Conservation (phyloP, 1,140 invertebrate species). For the Andrena cerasifolii region DNA sequence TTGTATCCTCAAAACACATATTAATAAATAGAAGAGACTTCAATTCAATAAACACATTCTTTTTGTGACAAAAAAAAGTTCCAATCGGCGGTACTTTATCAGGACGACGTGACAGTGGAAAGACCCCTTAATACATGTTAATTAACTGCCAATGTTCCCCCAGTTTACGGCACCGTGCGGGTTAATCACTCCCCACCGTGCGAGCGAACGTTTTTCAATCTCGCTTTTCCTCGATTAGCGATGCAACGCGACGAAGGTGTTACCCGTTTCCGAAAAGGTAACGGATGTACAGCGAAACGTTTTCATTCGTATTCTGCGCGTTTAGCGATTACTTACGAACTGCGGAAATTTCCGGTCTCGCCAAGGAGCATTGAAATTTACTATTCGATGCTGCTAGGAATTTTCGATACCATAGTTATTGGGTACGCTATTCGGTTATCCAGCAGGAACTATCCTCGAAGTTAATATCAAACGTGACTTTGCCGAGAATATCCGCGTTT, state of each 20-base stretch:
- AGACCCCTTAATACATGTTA: no score
- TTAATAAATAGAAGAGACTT: no score
- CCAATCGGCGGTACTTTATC: no score
- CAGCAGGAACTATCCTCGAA: background rate
- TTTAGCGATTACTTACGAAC: background rate
- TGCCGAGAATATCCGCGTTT: background rate
- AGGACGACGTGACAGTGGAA: no score
- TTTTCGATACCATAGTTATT: conserved; percentile 8
- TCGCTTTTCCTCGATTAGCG: background rate
- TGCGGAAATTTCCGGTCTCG: background rate
- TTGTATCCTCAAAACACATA: no score
- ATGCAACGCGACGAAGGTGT: background rate
- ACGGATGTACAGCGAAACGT: no score
- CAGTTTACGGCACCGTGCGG: no score
- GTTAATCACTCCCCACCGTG: no score
- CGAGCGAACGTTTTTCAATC: no score
- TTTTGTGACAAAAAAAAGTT: no score
- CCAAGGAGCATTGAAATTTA: conserved; percentile 1
- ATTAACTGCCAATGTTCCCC: no score
- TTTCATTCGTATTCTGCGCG: background rate
- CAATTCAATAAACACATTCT: no score
- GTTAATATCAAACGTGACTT: conserved; percentile 21
- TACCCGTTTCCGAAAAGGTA: background rate
- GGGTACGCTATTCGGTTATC: background rate
- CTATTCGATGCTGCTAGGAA: background rate